Evolutionary conservation across 2,797 vertebrate species (phyloP).

Genomic region (Alauda arvensis): DNA sequence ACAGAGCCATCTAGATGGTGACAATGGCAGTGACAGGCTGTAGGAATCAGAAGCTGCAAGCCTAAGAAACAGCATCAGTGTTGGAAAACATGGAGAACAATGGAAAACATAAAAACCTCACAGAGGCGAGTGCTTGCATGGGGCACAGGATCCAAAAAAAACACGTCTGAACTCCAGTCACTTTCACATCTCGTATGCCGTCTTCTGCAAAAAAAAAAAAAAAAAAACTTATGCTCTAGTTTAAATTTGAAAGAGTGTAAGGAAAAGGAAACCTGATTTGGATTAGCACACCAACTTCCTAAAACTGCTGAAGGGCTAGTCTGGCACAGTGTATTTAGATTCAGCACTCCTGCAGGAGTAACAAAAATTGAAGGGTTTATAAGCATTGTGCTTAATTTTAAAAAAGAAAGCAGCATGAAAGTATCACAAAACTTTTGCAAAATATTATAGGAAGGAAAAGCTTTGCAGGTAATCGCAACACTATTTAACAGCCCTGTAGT

Average conservation of each 20-base stretch:
- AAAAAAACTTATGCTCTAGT: neutral
- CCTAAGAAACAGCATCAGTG: neutral
- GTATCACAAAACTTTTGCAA: neutral
- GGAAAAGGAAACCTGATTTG: neutral
- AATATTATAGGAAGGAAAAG: neutral
- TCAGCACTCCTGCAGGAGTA: neutral
- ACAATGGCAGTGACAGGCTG: neutral
- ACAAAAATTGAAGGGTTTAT: neutral
- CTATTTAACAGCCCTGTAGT: neutral
- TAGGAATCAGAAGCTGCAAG: neutral
- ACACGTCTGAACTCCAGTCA: too few relatives aligned
- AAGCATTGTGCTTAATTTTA: neutral
- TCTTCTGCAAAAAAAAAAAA: neutral
- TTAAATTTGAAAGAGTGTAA: neutral
- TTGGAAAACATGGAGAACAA: neutral
- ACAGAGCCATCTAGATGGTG: accelerated
- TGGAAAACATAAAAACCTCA: neutral
- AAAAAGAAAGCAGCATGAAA: neutral
- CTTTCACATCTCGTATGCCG: too few relatives aligned
- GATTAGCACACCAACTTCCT: neutral
- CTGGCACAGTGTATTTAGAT: neutral
- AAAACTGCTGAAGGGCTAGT: neutral
- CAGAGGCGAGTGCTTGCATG: neutral
- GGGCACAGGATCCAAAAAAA: neutral
- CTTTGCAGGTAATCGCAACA: neutral